Conservation (phyloP, 2,888 invertebrate genomes). For the Folsomia candida region DNA sequence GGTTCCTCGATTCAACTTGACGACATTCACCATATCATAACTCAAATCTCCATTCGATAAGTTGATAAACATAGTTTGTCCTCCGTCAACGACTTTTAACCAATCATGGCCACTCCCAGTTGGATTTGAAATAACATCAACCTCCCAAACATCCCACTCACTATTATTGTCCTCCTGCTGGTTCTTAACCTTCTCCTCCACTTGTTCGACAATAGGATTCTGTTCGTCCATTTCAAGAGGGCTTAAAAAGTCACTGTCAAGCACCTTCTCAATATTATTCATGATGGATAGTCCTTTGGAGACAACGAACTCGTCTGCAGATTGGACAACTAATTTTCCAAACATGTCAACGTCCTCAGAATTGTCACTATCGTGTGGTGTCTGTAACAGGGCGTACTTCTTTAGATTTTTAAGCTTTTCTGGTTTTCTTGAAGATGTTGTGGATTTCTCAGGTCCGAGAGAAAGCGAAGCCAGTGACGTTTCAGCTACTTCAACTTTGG, state of each 20-base stretch:
- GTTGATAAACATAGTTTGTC: slow-evolving; percentile 52
- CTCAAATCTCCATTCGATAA: slow-evolving; percentile 53
- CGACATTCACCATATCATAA: slow-evolving; percentile 30
- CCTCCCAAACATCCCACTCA: slow-evolving; percentile 14
- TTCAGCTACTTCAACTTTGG: not conserved
- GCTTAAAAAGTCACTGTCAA: no score
- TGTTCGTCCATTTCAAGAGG: slow-evolving; percentile 23
- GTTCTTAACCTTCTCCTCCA: no score
- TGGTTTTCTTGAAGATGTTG: not conserved
- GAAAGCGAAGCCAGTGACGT: not conserved
- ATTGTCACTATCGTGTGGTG: no score
- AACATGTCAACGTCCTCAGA: not conserved
- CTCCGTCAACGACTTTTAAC: slow-evolving; percentile 50
- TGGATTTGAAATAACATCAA: slow-evolving; percentile 22
- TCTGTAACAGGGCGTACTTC: no score
- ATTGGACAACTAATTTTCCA: not conserved
- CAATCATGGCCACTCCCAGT: slow-evolving; percentile 36
- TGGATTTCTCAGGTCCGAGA: not conserved
- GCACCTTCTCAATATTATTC: no score
- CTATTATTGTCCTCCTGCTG: no score
- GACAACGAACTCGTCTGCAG: not conserved
- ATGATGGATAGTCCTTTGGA: no score
- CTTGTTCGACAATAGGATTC: no score
- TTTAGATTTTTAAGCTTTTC: not conserved
- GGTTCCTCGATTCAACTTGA: slow-evolving; percentile 11